These are phyloP conservation scores for Danionella dracula DNA, from an alignment of 2,797 vertebrate species.

Conservation along the genomic window DNA sequence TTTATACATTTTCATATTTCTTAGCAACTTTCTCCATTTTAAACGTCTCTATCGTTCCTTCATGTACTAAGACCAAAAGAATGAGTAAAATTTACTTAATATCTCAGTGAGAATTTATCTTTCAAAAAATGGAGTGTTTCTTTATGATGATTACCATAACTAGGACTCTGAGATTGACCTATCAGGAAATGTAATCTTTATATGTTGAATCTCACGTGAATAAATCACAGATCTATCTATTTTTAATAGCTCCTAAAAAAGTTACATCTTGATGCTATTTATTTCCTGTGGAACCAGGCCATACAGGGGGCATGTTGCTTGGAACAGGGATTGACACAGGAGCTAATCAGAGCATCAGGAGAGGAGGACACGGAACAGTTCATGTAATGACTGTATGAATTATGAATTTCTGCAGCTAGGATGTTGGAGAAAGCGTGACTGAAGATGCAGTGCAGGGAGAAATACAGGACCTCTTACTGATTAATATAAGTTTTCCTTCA, in stretches of 20 bases:
- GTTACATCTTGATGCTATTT: neutral
- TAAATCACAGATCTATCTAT: slow-evolving; percentile 9
- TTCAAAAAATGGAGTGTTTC: too few relatives aligned
- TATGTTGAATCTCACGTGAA: neutral
- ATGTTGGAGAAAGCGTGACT: slow-evolving; percentile 35
- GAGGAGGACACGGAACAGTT: slow-evolving; percentile 36
- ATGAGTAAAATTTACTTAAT: too few relatives aligned
- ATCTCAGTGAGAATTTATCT: too few relatives aligned
- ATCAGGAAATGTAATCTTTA: neutral
- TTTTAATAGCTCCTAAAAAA: slow-evolving; percentile 1
- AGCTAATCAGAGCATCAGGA: slow-evolving; percentile 41
- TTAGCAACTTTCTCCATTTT: too few relatives aligned
- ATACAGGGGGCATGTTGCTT: neutral
- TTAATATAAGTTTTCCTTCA: slow-evolving; percentile 42
- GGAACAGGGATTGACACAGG: slow-evolving; percentile 3
- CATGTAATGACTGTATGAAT: slow-evolving; percentile 57
- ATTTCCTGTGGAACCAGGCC: neutral
- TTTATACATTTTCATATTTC: too few relatives aligned
- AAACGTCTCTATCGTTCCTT: too few relatives aligned
- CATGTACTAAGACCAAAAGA: too few relatives aligned
- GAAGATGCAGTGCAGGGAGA: slow-evolving; percentile 10
- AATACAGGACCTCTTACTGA: slow-evolving; percentile 44
- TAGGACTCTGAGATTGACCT: too few relatives aligned
- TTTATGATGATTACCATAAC: too few relatives aligned
- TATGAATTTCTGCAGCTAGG: slow-evolving; percentile 59